Conservation (phyloP, 2,888 invertebrate genomes). For the Spodoptera littoralis region DNA sequence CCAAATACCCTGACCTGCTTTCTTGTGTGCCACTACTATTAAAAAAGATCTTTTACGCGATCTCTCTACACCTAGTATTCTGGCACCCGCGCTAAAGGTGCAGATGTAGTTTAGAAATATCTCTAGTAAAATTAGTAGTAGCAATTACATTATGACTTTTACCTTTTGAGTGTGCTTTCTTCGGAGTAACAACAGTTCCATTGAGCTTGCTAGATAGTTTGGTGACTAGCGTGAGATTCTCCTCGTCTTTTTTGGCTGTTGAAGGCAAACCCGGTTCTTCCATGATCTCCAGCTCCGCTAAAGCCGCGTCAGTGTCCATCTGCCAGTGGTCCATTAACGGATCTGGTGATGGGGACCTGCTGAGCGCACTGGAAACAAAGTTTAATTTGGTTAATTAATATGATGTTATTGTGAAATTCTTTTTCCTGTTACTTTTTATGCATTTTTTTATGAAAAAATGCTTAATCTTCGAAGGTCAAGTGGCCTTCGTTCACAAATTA, state of each 20-base stretch:
- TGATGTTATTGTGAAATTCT: background rate
- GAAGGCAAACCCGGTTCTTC: constrained; percentile 58
- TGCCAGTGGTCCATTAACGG: constrained; percentile 67
- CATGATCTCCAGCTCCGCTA: constrained; percentile 64
- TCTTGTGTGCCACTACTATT: no score
- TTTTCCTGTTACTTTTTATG: no score
- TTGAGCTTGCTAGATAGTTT: constrained; percentile 75
- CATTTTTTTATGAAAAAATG: no score
- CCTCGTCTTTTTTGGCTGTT: constrained; percentile 44
- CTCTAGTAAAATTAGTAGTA: no score
- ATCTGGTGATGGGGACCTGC: constrained; percentile 79
- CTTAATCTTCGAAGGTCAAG: no score
- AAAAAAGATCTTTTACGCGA: no score
- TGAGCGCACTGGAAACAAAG: constrained; percentile 63
- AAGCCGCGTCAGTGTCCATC: constrained; percentile 79
- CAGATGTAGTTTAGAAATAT: no score
- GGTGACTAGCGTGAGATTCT: constrained; percentile 52
- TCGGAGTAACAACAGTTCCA: constrained; percentile 73
- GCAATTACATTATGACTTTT: constrained; percentile 5
- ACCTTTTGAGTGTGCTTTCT: constrained; percentile 74
- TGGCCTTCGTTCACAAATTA: no score
- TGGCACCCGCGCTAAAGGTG: no score
- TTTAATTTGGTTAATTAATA: background rate
- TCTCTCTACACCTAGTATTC: no score
- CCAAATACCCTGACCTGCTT: no score